Conservation (phyloP, 2,888 invertebrate species). For the Caprella mutica region DNA sequence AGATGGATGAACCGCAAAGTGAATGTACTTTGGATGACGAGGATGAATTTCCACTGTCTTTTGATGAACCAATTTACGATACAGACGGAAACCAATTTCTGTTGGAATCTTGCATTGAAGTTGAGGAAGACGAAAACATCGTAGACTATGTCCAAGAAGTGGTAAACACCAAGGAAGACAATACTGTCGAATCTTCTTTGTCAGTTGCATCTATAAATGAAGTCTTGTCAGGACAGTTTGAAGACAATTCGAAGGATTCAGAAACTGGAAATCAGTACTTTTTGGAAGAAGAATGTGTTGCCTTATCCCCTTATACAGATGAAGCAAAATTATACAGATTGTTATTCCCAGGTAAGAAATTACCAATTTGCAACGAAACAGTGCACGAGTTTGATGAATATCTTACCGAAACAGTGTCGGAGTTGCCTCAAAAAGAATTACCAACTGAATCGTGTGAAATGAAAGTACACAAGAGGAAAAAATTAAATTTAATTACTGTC, state of each 20-base stretch:
- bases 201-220: slow-evolving; percentile 3
- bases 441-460: too few relatives aligned
- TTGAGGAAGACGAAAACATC: background rate
- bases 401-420: too few relatives aligned
- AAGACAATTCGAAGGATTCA: background rate
- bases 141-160: background rate
- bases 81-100: background rate
- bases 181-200: background rate
- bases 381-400: background rate
- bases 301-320: slow-evolving; percentile 4
- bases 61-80: background rate
- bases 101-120: too few relatives aligned
- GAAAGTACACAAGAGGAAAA: too few relatives aligned
- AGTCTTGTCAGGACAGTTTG: background rate
- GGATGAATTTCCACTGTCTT: background rate
- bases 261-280: background rate
- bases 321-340: slow-evolving; percentile 7
- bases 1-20: too few relatives aligned
- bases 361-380: background rate
- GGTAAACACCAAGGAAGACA: background rate
- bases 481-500: background rate
- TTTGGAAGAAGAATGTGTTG: slow-evolving; percentile 3
- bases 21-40: too few relatives aligned
- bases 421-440: too few relatives aligned
- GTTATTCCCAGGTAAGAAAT: background rate